Evolutionary conservation across 92 coral and sea anemone species (phyloP), one percentile per base, ranked within the genome.

Genomic region (Montipora capitata): DNA sequence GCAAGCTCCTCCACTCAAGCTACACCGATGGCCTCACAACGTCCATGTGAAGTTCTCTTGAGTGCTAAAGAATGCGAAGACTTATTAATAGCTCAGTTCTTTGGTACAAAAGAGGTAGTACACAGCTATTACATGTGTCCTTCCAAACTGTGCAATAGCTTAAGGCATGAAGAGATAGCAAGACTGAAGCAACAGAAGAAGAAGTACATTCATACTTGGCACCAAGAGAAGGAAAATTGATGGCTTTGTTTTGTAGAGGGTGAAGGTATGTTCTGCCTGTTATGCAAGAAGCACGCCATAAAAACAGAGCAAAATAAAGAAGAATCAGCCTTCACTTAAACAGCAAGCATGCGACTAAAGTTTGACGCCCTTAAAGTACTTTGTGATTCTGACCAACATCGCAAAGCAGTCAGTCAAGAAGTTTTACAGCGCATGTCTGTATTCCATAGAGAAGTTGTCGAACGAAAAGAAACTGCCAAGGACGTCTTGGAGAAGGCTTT

Each of bases 221-320:
- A 78, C 80, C 66, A 45, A 35, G 82, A 88, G 61, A 81, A 73
- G 87, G 51, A 88, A 51, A 80, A 81, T 65, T 88, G 87, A 83
- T 88, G 91, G 87, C 76, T 88, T 51, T 74, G 91, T 40, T 88
- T 80, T 81, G 82, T 79, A 74, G 91, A 79, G 54, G 82, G 80
- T 39, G 91, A 88, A 48, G 82, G 91, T 3, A 74, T 88, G 91
- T 88, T 64, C 82, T 88, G 87, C 45, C 91, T 88, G 7, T 64
- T 88, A 52, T 64, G 87, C 82, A 88, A 88, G 77, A 88, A 81
- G 73, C 91, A 88, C 18, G 70, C 62, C 15, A 15, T 79, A 11
- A 87, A 69, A 61, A 81, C 80, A n/a, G n/a, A 15, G 51, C 86
- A 87, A 42, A 87, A 49, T 40, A 80, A 72, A 49, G 85, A 79